phyloP scores from a whole-genome alignment of 2,888 invertebrate genomes.

The Tricholauxania praeusta region DNA sequence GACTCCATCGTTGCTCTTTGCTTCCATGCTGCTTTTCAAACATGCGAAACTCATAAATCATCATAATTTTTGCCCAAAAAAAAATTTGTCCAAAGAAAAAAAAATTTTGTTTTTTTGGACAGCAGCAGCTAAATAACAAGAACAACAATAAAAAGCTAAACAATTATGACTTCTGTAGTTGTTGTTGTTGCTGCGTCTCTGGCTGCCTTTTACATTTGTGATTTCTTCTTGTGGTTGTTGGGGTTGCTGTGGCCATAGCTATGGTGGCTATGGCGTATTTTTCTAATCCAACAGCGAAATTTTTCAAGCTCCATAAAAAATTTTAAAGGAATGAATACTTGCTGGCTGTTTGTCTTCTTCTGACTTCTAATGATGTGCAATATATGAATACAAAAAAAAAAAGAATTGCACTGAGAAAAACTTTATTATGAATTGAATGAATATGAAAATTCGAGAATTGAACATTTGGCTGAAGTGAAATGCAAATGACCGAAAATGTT shows the following conservation, averaged over 20 bases:
- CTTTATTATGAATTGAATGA: not conserved
- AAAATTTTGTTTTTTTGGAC: not conserved
- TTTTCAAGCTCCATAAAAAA: conserved; percentile 20
- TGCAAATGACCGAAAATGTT: too few relatives aligned
- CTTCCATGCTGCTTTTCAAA: conserved; percentile 9
- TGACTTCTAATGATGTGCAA: too few relatives aligned
- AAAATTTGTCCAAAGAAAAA: conserved; percentile 12
- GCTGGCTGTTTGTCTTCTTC: too few relatives aligned
- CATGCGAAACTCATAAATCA: conserved; percentile 15
- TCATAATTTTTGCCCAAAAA: not conserved
- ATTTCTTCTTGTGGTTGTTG: not conserved
- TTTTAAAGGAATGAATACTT: too few relatives aligned
- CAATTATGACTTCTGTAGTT: conserved; percentile 18
- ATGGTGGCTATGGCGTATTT: not conserved
- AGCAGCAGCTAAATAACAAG: not conserved
- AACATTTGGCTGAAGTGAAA: not conserved
- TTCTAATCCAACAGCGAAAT: conserved; percentile 20
- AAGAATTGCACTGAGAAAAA: too few relatives aligned
- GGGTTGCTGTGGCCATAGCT: too few relatives aligned
- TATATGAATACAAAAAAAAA: too few relatives aligned
- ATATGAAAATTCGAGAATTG: not conserved
- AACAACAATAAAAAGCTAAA: conserved; percentile 1
- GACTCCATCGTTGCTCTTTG: not conserved
- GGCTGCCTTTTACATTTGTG: not conserved
- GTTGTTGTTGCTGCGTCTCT: conserved; percentile 2